Evolutionary conservation across 2,888 invertebrate genomes (phyloP).

Genomic region (Odontomyia ornata): DNA sequence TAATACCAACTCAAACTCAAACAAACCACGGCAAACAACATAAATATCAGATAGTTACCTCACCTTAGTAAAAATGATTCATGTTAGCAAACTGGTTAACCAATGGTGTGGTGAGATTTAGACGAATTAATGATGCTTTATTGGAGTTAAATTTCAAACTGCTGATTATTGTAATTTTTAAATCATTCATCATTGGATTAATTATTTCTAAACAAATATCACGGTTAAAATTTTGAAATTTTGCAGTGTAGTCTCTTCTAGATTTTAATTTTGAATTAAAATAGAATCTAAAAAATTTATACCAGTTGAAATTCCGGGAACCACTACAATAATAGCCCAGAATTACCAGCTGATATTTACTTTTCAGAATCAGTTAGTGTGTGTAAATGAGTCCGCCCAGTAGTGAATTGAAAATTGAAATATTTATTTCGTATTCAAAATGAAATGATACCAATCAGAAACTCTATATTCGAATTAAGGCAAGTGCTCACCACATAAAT

Average conservation of each 20-base stretch:
- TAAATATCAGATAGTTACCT: neutral
- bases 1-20: conserved; percentile 23
- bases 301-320: conserved; percentile 90
- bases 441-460: conserved; percentile 7
- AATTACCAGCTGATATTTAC: conserved; percentile 99
- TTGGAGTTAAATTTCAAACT: no score
- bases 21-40: conserved; percentile 40
- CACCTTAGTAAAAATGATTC: neutral
- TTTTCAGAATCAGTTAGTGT: conserved; percentile 61
- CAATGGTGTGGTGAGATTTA: no score
- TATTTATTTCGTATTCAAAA: conserved; percentile 35
- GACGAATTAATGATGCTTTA: no score
- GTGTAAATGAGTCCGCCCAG: conserved; percentile 45
- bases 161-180: no score
- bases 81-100: no score
- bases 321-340: conserved; percentile 73
- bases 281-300: conserved; percentile 68
- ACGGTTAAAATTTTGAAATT: no score
- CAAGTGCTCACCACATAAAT: conserved; percentile 21
- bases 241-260: neutral
- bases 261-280: conserved; percentile 32
- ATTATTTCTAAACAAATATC: no score
- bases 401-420: conserved; percentile 46
- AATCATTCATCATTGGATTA: no score
- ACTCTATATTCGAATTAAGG: neutral